Conservation (phyloP, 2,113 vertebrate genomes). For the Tachycineta bicolor region DNA sequence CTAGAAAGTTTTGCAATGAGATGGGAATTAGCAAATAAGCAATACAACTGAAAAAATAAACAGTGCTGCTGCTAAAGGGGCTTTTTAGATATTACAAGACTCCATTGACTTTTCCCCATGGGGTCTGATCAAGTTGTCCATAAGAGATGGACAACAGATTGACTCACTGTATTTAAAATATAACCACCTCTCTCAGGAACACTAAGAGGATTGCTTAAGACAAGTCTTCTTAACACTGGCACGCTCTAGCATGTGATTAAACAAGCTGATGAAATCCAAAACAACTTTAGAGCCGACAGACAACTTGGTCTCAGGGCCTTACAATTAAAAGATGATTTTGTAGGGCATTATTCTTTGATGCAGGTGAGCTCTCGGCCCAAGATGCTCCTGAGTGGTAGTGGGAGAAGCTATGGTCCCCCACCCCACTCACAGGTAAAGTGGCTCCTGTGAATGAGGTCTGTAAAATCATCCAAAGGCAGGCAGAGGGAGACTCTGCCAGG, state of each 20-base stretch:
- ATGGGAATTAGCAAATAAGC: neutral
- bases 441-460: neutral
- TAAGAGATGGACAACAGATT: slow-evolving; percentile 6
- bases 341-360: neutral
- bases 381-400: neutral
- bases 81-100: neutral
- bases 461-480: neutral
- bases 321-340: neutral
- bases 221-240: slow-evolving; percentile 8
- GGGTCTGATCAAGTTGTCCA: neutral
- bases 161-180: neutral
- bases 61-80: neutral
- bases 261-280: neutral
- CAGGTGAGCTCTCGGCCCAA: neutral
- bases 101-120: neutral
- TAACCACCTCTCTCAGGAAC: neutral
- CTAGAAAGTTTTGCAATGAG: slow-evolving; percentile 20
- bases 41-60: neutral
- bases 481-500: slow-evolving; percentile 17
- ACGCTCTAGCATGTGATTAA: neutral
- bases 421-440: neutral
- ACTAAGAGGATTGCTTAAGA: slow-evolving; percentile 30
- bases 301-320: neutral
- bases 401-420: neutral
- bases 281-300: neutral